phyloP scores from a whole-genome alignment of 2,888 invertebrate species.

The Odontomyia ornata region DNA sequence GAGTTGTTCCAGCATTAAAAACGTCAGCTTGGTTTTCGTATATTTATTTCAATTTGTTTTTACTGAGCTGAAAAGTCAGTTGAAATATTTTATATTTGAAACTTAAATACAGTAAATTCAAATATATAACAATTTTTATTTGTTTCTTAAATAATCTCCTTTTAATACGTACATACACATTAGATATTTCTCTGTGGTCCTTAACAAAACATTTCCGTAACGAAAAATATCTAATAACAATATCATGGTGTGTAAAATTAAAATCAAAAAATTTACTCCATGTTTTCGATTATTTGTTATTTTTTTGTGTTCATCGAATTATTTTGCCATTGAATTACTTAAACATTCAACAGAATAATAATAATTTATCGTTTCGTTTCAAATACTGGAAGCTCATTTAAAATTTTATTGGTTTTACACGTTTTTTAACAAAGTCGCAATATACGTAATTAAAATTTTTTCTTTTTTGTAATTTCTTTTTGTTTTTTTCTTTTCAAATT shows the following conservation, averaged over 20 bases:
- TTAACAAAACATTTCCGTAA: constrained; percentile 2
- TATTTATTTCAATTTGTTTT: constrained; percentile 36
- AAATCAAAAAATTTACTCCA: not conserved
- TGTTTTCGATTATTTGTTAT: not conserved
- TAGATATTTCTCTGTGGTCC: not conserved
- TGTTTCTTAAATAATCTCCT: constrained; percentile 37
- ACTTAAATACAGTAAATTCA: constrained; percentile 38
- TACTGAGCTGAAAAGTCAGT: constrained; percentile 29
- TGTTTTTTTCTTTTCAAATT: no score
- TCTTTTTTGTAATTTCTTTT: no score
- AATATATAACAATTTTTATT: constrained; percentile 34
- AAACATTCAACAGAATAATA: constrained; percentile 1
- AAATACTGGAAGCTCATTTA: constrained; percentile 39
- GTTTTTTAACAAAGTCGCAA: not conserved
- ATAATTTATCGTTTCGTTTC: constrained; percentile 15
- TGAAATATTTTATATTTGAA: constrained; percentile 11
- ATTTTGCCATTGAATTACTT: not conserved
- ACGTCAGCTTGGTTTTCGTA: constrained; percentile 2
- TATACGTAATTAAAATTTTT: no score
- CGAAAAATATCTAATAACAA: constrained; percentile 25
- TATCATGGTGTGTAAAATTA: not conserved
- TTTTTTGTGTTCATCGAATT: not conserved
- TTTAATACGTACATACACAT: constrained; percentile 20
- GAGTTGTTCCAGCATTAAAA: no score
- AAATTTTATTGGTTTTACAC: not conserved